A percentile compares a stretch with the other conserved stretches of the same genome.
Conservation (phyloP, 2,797 vertebrate genomes). For the Phrynocephalus guinanensis region DNA sequence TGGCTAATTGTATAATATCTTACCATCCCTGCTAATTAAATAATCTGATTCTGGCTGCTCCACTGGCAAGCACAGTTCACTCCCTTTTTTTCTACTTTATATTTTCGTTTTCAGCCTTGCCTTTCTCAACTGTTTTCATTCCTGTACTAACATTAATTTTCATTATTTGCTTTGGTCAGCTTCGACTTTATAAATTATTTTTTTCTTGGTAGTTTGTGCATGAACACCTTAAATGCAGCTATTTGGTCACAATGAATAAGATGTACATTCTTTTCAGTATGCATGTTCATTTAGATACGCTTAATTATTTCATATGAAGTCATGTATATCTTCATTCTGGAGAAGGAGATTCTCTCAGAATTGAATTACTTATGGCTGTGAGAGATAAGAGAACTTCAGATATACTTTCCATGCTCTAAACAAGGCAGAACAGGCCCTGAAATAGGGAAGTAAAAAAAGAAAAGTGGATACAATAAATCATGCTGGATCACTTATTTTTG, state of each 20-base stretch:
- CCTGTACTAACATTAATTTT: constrained; percentile 9
- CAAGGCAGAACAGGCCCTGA: neutral
- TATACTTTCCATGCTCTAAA: neutral
- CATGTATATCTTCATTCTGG: neutral
- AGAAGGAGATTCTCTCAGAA: neutral
- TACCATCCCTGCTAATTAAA: no score
- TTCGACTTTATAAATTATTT: constrained; percentile 9
- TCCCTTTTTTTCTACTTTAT: neutral
- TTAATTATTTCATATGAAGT: neutral
- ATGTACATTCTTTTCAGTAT: neutral
- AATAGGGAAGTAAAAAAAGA: neutral
- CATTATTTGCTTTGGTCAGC: constrained; percentile 10
- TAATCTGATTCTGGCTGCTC: no score
- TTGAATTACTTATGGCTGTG: neutral
- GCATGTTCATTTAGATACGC: neutral
- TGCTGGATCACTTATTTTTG: neutral
- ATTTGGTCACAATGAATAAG: neutral
- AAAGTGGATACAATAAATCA: neutral
- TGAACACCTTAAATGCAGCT: neutral
- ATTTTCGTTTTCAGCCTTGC: neutral
- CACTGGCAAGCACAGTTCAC: neutral
- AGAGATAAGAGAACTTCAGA: no score
- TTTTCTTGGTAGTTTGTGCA: neutral
- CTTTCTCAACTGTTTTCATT: constrained; percentile 26
- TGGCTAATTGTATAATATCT: no score